Base-by-base conservation (phyloP, 2,113 vertebrate species). In the Rhinolophus sinicus region DNA sequence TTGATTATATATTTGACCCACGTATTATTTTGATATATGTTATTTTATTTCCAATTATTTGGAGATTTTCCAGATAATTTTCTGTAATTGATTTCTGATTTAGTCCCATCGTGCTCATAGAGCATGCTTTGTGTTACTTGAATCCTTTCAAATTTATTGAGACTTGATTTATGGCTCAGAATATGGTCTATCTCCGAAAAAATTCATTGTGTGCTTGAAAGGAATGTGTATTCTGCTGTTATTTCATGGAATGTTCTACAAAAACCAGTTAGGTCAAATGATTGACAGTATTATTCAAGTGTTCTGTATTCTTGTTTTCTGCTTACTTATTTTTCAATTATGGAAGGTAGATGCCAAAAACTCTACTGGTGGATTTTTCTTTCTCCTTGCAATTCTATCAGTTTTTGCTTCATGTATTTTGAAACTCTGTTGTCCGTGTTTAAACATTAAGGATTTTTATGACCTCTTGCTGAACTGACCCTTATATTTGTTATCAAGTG, bases 51-150 rank as follows among this genome's bases (percentile, higher is more conserved):
- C 22, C 13, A 77, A 65, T 56, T 89, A 89, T 69, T 65, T 95
- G 30, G 90, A 96, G 40, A 70, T 86, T 88, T 95, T 87, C 40
- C 24, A 65, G 62, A 64, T 93, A 88, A 40, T 64, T 69, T 91
- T 50, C 38, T 33, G 21, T 82, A 54, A 10, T 12, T 83, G 33
- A 78, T 65, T 50, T 88, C 70, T 91, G 73, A 30, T 82, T 93
- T 83, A 83, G 35, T 97, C 75, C 44, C 67, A 40, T 15, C 54
- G 18, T 56, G 8, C 10, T 75, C 73, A 86, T 76, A 81, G 52
- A 47, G 67, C 30, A 84, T 77, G 69, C 73, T 72, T 80, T 73
- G 8, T 70, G 40, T 72, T 21, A 73, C 83, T 28, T 84, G 54
- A 89, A 85, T 44, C 26, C 24, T 80, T 94, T 95, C 47, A 84